phyloP scores from a whole-genome alignment of 1,140 invertebrate genomes.

The Macrostomum lignano region DNA sequence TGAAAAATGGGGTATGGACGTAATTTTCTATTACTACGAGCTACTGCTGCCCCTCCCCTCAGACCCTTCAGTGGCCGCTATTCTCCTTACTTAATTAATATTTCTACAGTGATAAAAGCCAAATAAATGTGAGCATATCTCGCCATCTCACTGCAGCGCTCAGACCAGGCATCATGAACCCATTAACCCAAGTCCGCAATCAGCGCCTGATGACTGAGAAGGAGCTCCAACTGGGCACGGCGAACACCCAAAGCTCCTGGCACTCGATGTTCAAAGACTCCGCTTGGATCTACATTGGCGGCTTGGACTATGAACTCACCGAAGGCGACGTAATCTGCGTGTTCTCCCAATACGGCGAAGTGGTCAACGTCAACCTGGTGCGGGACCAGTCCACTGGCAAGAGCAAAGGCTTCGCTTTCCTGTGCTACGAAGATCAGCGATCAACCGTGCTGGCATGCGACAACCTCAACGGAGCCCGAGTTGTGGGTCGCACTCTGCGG shows the following conservation, averaged over 20 bases:
- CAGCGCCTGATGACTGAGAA: too few relatives aligned
- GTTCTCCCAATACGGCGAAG: constrained; percentile 95
- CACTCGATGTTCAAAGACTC: constrained; percentile 84
- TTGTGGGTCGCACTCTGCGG: constrained; percentile 14
- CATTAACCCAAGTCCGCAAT: too few relatives aligned
- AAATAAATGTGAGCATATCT: too few relatives aligned
- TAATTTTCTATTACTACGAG: too few relatives aligned
- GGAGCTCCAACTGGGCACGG: constrained; percentile 1
- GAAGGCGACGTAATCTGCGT: constrained; percentile 86
- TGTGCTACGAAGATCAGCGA: constrained; percentile 91
- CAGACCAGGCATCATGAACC: too few relatives aligned
- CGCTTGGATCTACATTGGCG: constrained; percentile 90
- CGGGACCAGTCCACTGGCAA: constrained; percentile 76
- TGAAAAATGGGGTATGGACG: too few relatives aligned
- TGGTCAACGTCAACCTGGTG: constrained; percentile 80
- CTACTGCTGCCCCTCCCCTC: too few relatives aligned
- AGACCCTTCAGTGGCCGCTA: too few relatives aligned
- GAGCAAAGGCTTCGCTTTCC: constrained; percentile 72
- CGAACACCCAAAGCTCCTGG: constrained; percentile 48
- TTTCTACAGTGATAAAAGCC: too few relatives aligned
- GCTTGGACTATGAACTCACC: constrained; percentile 65
- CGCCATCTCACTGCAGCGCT: too few relatives aligned
- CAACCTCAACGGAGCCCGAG: constrained; percentile 80
- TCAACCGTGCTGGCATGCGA: constrained; percentile 80
- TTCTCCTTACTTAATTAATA: too few relatives aligned